phyloP scores from a whole-genome alignment of 92 coral and sea anemone species.

The Paramuricea clavata region DNA sequence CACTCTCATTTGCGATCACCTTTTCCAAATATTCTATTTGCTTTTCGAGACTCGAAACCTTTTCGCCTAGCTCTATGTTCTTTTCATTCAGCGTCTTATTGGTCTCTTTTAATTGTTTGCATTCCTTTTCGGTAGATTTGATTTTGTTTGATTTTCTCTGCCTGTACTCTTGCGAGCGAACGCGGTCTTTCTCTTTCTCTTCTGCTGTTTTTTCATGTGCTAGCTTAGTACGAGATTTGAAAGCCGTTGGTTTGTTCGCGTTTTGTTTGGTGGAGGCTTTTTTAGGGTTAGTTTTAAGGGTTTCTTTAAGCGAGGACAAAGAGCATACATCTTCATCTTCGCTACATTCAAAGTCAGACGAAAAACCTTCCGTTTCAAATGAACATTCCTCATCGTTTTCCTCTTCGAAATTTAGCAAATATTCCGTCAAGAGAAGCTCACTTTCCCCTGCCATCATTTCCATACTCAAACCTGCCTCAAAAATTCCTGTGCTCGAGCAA shows the following conservation, averaged over 20 bases:
- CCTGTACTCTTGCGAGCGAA: background rate
- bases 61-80: conserved; percentile 64
- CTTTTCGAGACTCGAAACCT: conserved; percentile 39
- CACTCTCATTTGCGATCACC: conserved; percentile 83
- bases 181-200: background rate
- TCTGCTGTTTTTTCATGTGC: background rate
- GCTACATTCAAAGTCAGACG: conserved; percentile 30
- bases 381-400: conserved; percentile 34
- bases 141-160: background rate
- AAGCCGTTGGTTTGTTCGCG: background rate
- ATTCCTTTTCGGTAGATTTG: conserved; percentile 5
- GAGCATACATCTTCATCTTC: conserved; percentile 29
- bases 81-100: conserved; percentile 26
- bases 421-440: conserved; percentile 77
- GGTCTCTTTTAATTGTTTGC: background rate
- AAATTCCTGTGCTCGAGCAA: background rate
- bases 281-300: background rate
- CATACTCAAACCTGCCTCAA: background rate
- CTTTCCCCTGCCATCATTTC: background rate
- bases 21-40: conserved; percentile 80
- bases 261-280: background rate
- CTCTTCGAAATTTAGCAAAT: conserved; percentile 70
- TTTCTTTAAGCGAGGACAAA: conserved; percentile 25
- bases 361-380: conserved; percentile 1
- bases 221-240: background rate